A percentile compares a stretch with the other conserved stretches of the same genome.
Conservation (phyloP, 2,888 invertebrate genomes). For the Acleris cristana region DNA sequence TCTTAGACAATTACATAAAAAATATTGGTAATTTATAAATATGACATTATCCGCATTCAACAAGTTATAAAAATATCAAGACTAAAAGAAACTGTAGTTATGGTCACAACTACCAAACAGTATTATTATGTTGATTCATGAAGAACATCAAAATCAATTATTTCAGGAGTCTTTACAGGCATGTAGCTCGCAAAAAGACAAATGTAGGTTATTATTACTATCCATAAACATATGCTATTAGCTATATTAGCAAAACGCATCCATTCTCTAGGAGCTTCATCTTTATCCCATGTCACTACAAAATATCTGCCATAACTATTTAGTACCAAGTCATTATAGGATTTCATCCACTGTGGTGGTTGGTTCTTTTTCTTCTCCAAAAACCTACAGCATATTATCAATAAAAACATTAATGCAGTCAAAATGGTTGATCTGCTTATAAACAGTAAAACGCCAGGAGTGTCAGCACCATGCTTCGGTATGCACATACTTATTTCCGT, state of each 20-base stretch:
- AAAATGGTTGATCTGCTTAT: constrained; percentile 52
- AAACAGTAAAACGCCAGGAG: constrained; percentile 55
- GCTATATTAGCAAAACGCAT: constrained; percentile 49
- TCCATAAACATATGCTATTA: constrained; percentile 42
- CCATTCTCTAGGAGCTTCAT: constrained; percentile 46
- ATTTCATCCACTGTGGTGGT: constrained; percentile 46
- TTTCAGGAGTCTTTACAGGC: constrained; percentile 39
- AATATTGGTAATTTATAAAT: too few relatives aligned
- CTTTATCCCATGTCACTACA: constrained; percentile 43
- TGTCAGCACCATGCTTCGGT: constrained; percentile 47
- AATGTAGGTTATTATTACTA: constrained; percentile 46
- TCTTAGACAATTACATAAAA: too few relatives aligned
- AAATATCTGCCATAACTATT: constrained; percentile 43
- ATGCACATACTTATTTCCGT: constrained; percentile 44
- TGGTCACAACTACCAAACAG: too few relatives aligned
- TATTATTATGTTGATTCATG: too few relatives aligned
- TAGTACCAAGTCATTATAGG: constrained; percentile 46
- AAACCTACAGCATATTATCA: constrained; percentile 46
- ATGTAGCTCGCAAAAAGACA: constrained; percentile 47
- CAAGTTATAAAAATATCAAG: too few relatives aligned
- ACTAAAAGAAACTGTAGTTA: too few relatives aligned
- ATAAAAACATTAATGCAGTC: constrained; percentile 44
- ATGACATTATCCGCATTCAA: too few relatives aligned
- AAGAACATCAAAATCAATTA: constrained; percentile 10
- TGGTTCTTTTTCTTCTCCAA: constrained; percentile 41